Conservation (phyloP, 2,113 vertebrate genomes). For the Poeciliopsis prolifica region DNA sequence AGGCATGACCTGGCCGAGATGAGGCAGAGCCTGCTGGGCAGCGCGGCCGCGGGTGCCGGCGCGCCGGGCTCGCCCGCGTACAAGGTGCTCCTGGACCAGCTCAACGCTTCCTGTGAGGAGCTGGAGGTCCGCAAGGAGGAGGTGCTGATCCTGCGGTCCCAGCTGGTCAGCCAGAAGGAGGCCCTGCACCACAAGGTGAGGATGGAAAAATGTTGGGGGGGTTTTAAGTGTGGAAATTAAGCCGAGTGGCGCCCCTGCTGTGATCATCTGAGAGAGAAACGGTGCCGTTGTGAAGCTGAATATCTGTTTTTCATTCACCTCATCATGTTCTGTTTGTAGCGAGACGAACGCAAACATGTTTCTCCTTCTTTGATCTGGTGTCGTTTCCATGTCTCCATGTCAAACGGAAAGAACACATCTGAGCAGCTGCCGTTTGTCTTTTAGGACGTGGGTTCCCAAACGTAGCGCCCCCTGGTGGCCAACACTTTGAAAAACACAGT, state of each 20-base stretch:
- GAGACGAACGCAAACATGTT: background rate
- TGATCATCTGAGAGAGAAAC: no score
- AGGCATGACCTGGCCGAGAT: constrained; percentile 92
- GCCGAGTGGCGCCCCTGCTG: no score
- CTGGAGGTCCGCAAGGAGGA: constrained; percentile 98
- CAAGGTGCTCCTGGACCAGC: constrained; percentile 92
- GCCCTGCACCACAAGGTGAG: constrained; percentile 93
- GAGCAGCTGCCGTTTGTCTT: background rate
- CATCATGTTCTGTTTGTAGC: constrained; percentile 21
- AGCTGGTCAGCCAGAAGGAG: constrained; percentile 97
- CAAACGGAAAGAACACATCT: background rate
- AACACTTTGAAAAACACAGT: no score
- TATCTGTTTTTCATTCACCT: constrained; percentile 13
- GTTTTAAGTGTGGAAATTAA: no score
- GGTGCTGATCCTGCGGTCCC: constrained; percentile 95
- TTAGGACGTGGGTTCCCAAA: no score
- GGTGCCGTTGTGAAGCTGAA: background rate
- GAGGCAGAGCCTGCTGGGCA: constrained; percentile 87
- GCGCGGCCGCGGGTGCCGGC: constrained; percentile 80
- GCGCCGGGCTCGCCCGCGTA: constrained; percentile 91
- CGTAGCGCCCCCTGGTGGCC: no score
- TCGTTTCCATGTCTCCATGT: background rate
- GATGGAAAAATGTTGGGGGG: no score
- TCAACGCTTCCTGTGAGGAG: constrained; percentile 92
- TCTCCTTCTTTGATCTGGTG: background rate